Evolutionary conservation across 2,113 vertebrate genomes (phyloP).

Genomic region (Misgurnus anguillicaudatus): DNA sequence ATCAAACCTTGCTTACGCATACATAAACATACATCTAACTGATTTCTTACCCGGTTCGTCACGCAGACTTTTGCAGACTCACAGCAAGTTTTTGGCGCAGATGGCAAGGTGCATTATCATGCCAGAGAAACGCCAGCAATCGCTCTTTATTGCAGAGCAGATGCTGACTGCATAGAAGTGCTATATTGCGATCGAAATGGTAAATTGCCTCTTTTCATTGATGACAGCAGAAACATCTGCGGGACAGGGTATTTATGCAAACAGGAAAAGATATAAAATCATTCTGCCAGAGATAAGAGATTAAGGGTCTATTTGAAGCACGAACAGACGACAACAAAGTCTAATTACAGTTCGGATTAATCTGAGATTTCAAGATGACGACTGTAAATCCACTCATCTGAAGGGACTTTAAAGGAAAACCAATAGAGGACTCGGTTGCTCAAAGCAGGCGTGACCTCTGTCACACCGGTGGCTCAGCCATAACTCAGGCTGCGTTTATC

Average conservation of each 20-base stretch:
- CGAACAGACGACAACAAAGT: conserved; percentile 46
- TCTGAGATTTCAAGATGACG: conserved; percentile 48
- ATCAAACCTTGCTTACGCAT: conserved; percentile 9
- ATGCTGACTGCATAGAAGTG: conserved; percentile 67
- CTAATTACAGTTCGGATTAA: conserved; percentile 47
- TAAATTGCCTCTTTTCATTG: conserved; percentile 72
- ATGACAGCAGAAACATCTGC: conserved; percentile 70
- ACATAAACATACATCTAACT: conserved; percentile 16
- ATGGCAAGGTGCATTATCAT: conserved; percentile 68
- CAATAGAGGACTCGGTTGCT: not conserved
- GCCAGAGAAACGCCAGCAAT: conserved; percentile 66
- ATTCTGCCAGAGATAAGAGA: conserved; percentile 51
- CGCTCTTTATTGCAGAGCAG: conserved; percentile 73
- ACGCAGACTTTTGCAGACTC: conserved; percentile 44
- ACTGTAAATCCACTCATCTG: conserved; percentile 22
- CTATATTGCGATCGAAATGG: conserved; percentile 70
- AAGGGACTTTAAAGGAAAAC: conserved; percentile 27
- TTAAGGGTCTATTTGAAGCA: conserved; percentile 55
- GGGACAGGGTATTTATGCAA: conserved; percentile 58
- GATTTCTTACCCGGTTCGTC: conserved; percentile 21
- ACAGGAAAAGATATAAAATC: conserved; percentile 55
- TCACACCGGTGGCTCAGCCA: conserved; percentile 3
- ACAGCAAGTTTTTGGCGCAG: conserved; percentile 60
- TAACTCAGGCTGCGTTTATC: conserved; percentile 9
- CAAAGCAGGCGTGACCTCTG: conserved; percentile 35